A percentile compares a stretch with the other conserved stretches of the same genome.
These are phyloP conservation scores for Thamnaconus septentrionalis DNA, from an alignment of 2,113 vertebrate genomes.

Conservation along the genomic window DNA sequence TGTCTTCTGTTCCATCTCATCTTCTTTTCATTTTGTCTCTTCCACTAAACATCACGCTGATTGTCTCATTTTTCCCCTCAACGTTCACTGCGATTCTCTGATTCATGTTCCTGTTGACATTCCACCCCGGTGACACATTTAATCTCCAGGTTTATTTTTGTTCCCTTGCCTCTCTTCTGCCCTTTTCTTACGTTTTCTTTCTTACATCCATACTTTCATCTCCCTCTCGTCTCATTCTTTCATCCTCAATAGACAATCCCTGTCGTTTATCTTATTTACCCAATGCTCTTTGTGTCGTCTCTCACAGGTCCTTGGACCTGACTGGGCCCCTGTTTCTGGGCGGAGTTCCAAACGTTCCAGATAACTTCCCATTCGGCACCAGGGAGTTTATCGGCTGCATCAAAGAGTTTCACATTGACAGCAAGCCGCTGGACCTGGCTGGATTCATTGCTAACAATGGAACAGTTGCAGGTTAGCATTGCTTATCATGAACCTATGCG, in stretches of 20 bases:
- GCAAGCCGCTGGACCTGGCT: constrained; percentile 88
- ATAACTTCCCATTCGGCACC: constrained; percentile 91
- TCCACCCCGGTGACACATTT: constrained; percentile 28
- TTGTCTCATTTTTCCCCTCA: constrained; percentile 8
- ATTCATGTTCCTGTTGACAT: constrained; percentile 20
- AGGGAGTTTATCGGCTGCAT: constrained; percentile 96
- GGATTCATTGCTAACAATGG: constrained; percentile 95
- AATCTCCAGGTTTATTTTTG: constrained; percentile 38
- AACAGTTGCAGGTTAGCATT: constrained; percentile 83
- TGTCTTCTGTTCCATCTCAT: constrained; percentile 19
- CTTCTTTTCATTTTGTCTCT: constrained; percentile 12
- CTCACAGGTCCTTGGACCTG: constrained; percentile 90
- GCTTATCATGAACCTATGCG: not conserved
- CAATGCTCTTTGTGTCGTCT: constrained; percentile 15
- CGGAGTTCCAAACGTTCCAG: constrained; percentile 93
- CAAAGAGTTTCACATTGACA: constrained; percentile 94
- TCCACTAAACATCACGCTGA: constrained; percentile 8
- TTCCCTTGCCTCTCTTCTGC: constrained; percentile 14
- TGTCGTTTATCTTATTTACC: constrained; percentile 32
- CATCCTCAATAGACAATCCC: constrained; percentile 20
- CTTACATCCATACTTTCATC: not conserved
- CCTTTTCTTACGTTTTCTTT: constrained; percentile 15
- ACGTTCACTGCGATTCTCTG: not conserved
- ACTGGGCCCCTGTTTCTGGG: constrained; percentile 95
- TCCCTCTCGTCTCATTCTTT: not conserved